Evolutionary conservation across 2,888 invertebrate genomes (phyloP).

Genomic region (Sericinus montela): DNA sequence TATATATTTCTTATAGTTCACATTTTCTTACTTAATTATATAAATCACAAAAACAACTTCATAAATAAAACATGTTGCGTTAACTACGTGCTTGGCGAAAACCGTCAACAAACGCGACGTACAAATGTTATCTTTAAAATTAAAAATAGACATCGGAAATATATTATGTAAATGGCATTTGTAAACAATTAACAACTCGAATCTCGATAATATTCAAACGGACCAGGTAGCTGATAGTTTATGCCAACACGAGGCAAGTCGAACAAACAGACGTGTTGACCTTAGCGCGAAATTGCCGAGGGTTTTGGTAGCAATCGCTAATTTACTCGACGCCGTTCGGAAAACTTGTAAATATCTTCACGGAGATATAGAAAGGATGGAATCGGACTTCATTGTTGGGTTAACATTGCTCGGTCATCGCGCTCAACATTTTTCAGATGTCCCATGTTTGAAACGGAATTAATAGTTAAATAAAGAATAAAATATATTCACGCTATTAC

Average conservation of each 20-base stretch:
- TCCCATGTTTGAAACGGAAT: too few relatives aligned
- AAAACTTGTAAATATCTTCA: conserved; percentile 7
- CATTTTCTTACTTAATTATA: too few relatives aligned
- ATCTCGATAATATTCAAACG: conserved; percentile 10
- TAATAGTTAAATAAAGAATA: too few relatives aligned
- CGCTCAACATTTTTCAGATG: too few relatives aligned
- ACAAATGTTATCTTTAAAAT: background rate
- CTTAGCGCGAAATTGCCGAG: conserved; percentile 11
- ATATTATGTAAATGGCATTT: background rate
- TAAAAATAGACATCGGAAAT: conserved; percentile 5
- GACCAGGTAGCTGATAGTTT: conserved; percentile 12
- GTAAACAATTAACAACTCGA: background rate
- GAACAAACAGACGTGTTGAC: background rate
- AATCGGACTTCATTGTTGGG: too few relatives aligned
- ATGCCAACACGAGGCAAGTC: too few relatives aligned
- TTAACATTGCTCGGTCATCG: too few relatives aligned
- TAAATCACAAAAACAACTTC: too few relatives aligned
- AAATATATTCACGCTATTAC: too few relatives aligned
- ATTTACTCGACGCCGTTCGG: conserved; percentile 6
- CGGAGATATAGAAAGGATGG: conserved; percentile 6
- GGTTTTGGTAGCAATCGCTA: conserved; percentile 15
- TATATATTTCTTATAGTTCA: too few relatives aligned
- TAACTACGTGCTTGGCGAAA: too few relatives aligned
- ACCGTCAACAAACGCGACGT: background rate
- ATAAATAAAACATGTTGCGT: too few relatives aligned